phyloP scores from a whole-genome alignment of 2,113 vertebrate species.

The Limanda limanda region DNA sequence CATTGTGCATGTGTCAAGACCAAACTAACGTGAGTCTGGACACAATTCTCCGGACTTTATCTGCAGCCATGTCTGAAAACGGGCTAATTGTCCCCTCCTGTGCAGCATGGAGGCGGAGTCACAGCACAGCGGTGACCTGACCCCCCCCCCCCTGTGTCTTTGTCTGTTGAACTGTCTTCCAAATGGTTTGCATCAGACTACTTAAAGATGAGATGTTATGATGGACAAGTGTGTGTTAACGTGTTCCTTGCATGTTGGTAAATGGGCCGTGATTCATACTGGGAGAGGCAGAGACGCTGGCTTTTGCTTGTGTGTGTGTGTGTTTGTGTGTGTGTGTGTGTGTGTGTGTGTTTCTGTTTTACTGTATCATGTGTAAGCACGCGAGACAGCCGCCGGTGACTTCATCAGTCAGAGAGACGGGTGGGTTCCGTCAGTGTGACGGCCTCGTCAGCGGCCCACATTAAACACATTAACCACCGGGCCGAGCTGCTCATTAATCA shows the following conservation, averaged over 20 bases:
- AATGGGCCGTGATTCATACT: not conserved
- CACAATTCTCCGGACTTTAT: too few relatives aligned
- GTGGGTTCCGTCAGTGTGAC: slow-evolving; percentile 76
- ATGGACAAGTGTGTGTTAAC: slow-evolving; percentile 11
- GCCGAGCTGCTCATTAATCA: slow-evolving; percentile 82
- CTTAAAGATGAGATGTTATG: not conserved
- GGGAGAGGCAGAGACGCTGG: slow-evolving; percentile 2
- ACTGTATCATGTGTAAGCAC: slow-evolving; percentile 49
- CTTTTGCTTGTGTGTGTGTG: slow-evolving; percentile 1
- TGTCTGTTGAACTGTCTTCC: slow-evolving; percentile 26
- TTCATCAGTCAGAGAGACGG: slow-evolving; percentile 77
- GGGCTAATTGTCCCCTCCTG: slow-evolving; percentile 38
- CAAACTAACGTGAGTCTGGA: too few relatives aligned
- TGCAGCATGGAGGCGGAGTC: slow-evolving; percentile 50
- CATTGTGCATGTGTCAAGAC: too few relatives aligned
- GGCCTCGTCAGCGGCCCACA: slow-evolving; percentile 81
- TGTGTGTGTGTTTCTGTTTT: slow-evolving; percentile 4
- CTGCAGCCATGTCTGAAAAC: too few relatives aligned
- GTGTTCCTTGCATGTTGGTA: slow-evolving; percentile 4
- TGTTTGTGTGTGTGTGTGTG: not conserved
- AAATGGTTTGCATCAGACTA: not conserved
- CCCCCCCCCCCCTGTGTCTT: not conserved
- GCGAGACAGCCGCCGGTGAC: slow-evolving; percentile 64
- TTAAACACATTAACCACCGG: slow-evolving; percentile 84
- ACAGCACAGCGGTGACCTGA: slow-evolving; percentile 17